phyloP scores from a whole-genome alignment of 2,797 vertebrate species.

The Sebastes miniatus region DNA sequence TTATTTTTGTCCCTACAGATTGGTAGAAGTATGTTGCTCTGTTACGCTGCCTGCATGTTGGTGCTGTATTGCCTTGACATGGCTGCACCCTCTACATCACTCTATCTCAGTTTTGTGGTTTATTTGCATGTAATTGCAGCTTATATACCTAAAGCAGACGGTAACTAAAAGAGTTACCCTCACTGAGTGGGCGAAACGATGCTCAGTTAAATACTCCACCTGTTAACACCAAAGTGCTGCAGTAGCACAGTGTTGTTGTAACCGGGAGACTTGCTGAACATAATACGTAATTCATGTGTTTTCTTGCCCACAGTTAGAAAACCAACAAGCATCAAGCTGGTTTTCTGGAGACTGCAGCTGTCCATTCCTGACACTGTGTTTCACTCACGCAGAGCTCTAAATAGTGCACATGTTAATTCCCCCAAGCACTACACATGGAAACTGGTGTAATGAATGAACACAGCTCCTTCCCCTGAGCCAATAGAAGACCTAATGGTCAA shows the following conservation, averaged over 20 bases:
- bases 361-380: neutral
- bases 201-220: neutral
- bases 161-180: neutral
- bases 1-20: slow-evolving; percentile 29
- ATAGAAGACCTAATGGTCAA: neutral
- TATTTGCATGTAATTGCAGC: neutral
- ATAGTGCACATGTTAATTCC: neutral
- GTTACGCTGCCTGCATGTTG: neutral
- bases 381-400: neutral
- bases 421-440: neutral
- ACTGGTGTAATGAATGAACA: neutral
- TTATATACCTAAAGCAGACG: neutral
- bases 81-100: neutral
- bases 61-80: neutral
- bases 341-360: slow-evolving; percentile 11
- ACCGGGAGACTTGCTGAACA: neutral
- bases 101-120: neutral
- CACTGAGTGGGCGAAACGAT: neutral
- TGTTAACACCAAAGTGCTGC: slow-evolving; percentile 6
- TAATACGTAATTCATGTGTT: neutral
- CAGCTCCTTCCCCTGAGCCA: neutral
- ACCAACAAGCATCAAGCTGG: neutral
- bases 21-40: slow-evolving; percentile 4
- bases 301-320: slow-evolving; percentile 6
- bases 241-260: slow-evolving; percentile 2